Evolutionary conservation across 2,113 vertebrate species (phyloP).

Genomic region (Elephantulus edwardii): DNA sequence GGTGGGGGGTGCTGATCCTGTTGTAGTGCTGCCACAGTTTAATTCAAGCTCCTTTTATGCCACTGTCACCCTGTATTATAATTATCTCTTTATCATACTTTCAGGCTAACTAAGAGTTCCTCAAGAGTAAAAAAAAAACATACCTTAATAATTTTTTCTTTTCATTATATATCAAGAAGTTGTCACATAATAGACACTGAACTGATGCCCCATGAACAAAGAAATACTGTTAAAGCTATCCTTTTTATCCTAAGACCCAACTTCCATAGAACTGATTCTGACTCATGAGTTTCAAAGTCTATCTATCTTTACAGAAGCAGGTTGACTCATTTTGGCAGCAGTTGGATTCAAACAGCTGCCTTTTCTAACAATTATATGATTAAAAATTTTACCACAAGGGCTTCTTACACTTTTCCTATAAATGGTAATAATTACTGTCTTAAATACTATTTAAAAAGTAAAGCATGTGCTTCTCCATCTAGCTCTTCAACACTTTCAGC

Average conservation of each 20-base stretch:
- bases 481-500: constrained; percentile 30
- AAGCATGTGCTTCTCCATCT: not conserved
- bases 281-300: no score
- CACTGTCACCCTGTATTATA: not conserved
- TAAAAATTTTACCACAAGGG: no score
- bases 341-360: no score
- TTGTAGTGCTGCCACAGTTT: not conserved
- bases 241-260: no score
- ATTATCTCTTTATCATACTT: not conserved
- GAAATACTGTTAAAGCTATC: not conserved
- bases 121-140: not conserved
- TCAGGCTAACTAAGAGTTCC: not conserved
- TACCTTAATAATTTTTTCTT: not conserved
- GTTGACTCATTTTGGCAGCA: no score
- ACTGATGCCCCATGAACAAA: not conserved
- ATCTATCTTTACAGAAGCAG: no score
- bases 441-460: not conserved
- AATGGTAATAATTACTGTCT: not conserved
- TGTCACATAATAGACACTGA: not conserved
- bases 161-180: not conserved
- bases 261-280: no score
- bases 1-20: not conserved
- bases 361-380: no score
- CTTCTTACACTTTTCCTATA: not conserved
- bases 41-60: not conserved